These are phyloP conservation scores for Oenanthe melanoleuca DNA, from an alignment of 2,113 vertebrate genomes.

Conservation along the genomic window DNA sequence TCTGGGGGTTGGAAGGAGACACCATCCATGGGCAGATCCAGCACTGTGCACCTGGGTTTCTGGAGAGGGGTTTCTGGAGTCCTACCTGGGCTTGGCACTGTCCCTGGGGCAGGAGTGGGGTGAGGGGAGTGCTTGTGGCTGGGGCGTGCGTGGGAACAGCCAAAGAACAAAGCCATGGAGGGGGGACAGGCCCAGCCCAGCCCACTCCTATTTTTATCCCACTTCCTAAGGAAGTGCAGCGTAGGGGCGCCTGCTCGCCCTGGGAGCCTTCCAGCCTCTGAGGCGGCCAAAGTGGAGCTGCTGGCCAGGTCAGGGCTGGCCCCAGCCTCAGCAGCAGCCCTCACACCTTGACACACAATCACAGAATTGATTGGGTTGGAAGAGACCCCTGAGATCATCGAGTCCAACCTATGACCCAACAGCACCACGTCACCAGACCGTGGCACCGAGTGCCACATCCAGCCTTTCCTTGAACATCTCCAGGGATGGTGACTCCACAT, in stretches of 20 bases:
- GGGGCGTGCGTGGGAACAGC: not conserved
- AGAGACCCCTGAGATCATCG: too few relatives aligned
- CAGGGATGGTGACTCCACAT: too few relatives aligned
- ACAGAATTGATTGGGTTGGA: accelerated
- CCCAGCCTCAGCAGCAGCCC: too few relatives aligned
- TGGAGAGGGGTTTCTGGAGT: not conserved
- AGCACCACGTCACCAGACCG: accelerated
- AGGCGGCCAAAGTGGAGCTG: accelerated
- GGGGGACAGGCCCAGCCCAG: not conserved
- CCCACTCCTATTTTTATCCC: slow-evolving; percentile 17
- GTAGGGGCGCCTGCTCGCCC: accelerated
- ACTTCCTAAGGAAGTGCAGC: not conserved
- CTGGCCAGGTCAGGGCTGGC: not conserved
- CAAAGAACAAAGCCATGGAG: not conserved
- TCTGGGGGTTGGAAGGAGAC: not conserved
- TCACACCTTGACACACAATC: accelerated
- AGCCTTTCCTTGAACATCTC: not conserved
- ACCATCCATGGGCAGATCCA: not conserved
- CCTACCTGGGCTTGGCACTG: not conserved
- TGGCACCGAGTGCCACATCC: not conserved
- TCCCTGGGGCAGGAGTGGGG: accelerated
- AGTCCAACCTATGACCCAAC: not conserved
- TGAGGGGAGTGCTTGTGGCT: accelerated
- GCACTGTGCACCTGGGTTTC: accelerated
- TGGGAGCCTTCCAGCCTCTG: not conserved